Evolutionary conservation across 2,113 vertebrate genomes (phyloP), one percentile per base, ranked within the genome.

Genomic region (Sander lucioperca): DNA sequence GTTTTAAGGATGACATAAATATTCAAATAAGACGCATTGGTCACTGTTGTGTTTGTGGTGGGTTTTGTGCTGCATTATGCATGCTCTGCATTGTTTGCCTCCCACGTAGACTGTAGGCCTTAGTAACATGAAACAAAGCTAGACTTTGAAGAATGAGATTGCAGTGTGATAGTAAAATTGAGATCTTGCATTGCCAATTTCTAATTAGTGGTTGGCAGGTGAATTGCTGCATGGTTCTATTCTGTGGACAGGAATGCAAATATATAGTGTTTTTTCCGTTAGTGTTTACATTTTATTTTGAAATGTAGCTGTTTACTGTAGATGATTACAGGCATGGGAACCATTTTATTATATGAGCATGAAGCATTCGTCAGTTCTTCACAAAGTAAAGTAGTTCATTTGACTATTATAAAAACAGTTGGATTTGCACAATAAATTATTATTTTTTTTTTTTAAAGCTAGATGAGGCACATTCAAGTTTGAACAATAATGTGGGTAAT

Each of bases 1-100:
- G 88, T 89, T 93, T 91, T 90, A 91, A 80, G 84, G 85, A 83
- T 72, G 56, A 72, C 89, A 91, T 92, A 74, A 89, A 94, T 93
- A 92, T 93, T 87, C 85, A 91, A 82, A 89, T 82, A 45, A 10
- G 81, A 84, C 51, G 66, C 78, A 83, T 83, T 79, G 82, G 79
- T 84, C 85, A 79, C 78, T 89, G 83, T 92, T 93, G 86, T 87
- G 88, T 91, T 86, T 91, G 88, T 85, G 51, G 68, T 87, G 84
- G 68, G 53, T 63, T 89, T 88, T 63, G 79, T 85, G 80, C 79
- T 82, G 67, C 63, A 74, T 93, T 81, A 86, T 90, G 80, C 77
- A 82, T 88, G 86, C 80, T 56, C 79, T 39, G 83, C 82, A 89
- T 90, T 83, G 83, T 88, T 80, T 74, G 63, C 85, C 11, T 80